A percentile compares a stretch with the other conserved stretches of the same genome.
Evolutionary conservation across 2,113 vertebrate genomes (phyloP).

Genomic region (Hippocampus barbouri): DNA sequence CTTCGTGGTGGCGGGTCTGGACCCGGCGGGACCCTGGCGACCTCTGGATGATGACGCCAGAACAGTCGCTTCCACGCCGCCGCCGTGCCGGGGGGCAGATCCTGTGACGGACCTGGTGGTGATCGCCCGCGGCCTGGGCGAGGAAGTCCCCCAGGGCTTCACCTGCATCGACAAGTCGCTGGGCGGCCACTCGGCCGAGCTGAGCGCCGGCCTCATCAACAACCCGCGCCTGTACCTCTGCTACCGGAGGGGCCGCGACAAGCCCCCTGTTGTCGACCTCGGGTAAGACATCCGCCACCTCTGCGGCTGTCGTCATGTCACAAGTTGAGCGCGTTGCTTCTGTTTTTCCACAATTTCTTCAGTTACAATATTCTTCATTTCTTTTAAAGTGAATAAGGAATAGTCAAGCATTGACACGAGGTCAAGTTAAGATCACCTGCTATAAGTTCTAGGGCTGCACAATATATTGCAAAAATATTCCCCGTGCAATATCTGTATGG

Average conservation of each 20-base stretch:
- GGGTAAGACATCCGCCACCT: constrained; percentile 68
- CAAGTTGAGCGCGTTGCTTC: no score
- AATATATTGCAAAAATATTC: no score
- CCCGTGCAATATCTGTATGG: no score
- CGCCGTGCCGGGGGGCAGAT: constrained; percentile 69
- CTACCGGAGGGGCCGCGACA: constrained; percentile 85
- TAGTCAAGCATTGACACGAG: no score
- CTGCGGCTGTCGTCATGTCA: not conserved
- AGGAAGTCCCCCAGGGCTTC: constrained; percentile 92
- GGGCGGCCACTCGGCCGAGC: constrained; percentile 83
- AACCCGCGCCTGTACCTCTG: constrained; percentile 90
- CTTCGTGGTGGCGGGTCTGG: constrained; percentile 88
- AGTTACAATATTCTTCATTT: no score
- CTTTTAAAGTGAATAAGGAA: no score
- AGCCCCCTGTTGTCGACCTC: constrained; percentile 84
- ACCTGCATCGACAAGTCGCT: constrained; percentile 89
- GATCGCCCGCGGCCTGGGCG: constrained; percentile 83
- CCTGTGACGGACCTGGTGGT: constrained; percentile 87
- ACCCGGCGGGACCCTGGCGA: constrained; percentile 62
- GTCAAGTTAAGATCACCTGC: no score
- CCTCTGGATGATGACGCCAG: constrained; percentile 78
- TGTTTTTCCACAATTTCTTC: no score
- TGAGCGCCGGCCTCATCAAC: constrained; percentile 86
- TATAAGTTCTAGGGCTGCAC: no score
- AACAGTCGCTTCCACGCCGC: constrained; percentile 4